Percentiles rank a stretch among this genome's conserved stretches.
Conservation (phyloP, 2,888 invertebrate species). For the Synergus japonicus region DNA sequence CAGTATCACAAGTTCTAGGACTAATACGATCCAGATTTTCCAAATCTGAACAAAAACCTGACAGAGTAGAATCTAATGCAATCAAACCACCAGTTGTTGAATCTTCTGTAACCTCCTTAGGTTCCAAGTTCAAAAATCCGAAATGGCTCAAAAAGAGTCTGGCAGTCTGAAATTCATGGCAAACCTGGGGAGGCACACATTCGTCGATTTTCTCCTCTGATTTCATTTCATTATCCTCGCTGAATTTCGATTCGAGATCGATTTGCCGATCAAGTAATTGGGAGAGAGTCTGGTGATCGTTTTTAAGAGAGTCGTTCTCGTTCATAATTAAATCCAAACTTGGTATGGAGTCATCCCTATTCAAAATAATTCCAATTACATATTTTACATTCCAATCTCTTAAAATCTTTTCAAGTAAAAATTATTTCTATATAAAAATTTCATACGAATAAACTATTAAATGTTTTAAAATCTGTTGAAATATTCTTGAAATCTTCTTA, state of each 20-base stretch:
- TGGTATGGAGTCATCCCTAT: conserved; percentile 93
- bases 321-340: conserved; percentile 88
- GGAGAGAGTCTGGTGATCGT: conserved; percentile 84
- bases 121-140: conserved; percentile 85
- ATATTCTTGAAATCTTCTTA: too few species aligned
- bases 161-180: conserved; percentile 96
- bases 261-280: conserved; percentile 86
- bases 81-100: conserved; percentile 79
- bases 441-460: too few species aligned
- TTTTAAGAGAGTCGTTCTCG: conserved; percentile 78
- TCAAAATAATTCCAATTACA: conserved; percentile 9
- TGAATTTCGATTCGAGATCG: conserved; percentile 76
- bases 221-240: conserved; percentile 73
- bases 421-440: background rate
- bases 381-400: too few species aligned
- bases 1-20: conserved; percentile 92
- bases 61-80: conserved; percentile 84
- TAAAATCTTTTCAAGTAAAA: background rate
- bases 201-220: conserved; percentile 82
- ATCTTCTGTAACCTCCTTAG: conserved; percentile 68
- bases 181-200: conserved; percentile 88
- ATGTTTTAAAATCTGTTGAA: too few species aligned
- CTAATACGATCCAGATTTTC: conserved; percentile 91
- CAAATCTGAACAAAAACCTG: conserved; percentile 89
- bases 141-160: conserved; percentile 96